Evolutionary conservation across 2,888 invertebrate genomes (phyloP).

Genomic region (Fabriciana adippe): DNA sequence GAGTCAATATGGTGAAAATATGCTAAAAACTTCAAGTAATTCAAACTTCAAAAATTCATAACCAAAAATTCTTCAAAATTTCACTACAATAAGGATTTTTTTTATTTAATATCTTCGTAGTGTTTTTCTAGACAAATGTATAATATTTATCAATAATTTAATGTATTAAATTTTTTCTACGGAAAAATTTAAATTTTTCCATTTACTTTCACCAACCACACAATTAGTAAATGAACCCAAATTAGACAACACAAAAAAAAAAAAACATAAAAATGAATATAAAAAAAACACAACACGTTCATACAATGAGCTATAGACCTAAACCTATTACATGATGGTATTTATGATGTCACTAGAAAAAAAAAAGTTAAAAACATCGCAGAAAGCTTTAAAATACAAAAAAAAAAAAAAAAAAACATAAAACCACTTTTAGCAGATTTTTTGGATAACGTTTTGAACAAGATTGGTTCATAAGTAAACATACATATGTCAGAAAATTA

Average conservation of each 20-base stretch:
- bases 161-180: not conserved
- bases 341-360: not conserved
- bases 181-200: not conserved
- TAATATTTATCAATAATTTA: not conserved
- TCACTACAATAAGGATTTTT: too few species aligned
- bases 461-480: too few species aligned
- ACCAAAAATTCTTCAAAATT: too few species aligned
- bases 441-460: too few species aligned
- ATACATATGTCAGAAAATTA: too few species aligned
- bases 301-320: conserved; percentile 7
- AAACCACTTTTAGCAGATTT: too few species aligned
- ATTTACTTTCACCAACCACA: conserved; percentile 3
- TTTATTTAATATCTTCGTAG: too few species aligned
- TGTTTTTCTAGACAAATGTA: not conserved
- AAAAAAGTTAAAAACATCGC: not conserved
- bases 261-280: not conserved
- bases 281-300: not conserved
- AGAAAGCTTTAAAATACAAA: too few species aligned
- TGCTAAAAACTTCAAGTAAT: too few species aligned
- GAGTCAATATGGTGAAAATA: too few species aligned
- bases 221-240: conserved; percentile 4
- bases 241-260: conserved; percentile 7
- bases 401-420: too few species aligned
- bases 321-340: not conserved
- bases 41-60: too few species aligned